These are phyloP conservation scores for Galbula dea DNA, from an alignment of 2,113 vertebrate genomes.

Conservation along the genomic window DNA sequence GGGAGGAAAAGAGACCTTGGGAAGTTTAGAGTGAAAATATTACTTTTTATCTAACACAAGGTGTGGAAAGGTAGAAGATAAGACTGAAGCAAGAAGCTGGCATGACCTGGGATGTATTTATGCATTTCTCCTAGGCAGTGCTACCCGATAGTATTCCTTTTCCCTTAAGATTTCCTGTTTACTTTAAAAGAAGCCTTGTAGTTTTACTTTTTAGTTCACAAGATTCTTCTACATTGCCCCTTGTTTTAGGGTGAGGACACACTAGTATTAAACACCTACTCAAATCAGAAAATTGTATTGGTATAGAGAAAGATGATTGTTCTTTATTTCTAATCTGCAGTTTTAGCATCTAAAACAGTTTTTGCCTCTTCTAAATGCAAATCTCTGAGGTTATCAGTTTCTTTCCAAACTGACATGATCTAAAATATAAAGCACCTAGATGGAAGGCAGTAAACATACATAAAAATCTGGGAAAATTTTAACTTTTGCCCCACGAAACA, in stretches of 20 bases:
- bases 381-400: neutral
- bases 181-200: neutral
- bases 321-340: neutral
- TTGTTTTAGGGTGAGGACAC: neutral
- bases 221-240: neutral
- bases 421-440: neutral
- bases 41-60: neutral
- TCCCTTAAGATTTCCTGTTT: neutral
- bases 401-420: neutral
- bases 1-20: neutral
- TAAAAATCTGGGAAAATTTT: neutral
- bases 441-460: neutral
- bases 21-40: neutral
- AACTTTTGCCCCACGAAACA: neutral
- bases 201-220: neutral
- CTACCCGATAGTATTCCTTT: neutral
- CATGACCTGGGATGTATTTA: neutral
- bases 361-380: neutral
- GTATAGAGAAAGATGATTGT: fast-evolving
- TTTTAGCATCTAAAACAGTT: neutral
- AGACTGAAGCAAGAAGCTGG: neutral
- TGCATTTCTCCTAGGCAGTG: neutral
- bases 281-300: neutral
- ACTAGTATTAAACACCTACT: neutral
- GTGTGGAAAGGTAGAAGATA: neutral